Evolutionary conservation across 2,888 invertebrate genomes (phyloP).

Genomic region (Eupsilia transversa): DNA sequence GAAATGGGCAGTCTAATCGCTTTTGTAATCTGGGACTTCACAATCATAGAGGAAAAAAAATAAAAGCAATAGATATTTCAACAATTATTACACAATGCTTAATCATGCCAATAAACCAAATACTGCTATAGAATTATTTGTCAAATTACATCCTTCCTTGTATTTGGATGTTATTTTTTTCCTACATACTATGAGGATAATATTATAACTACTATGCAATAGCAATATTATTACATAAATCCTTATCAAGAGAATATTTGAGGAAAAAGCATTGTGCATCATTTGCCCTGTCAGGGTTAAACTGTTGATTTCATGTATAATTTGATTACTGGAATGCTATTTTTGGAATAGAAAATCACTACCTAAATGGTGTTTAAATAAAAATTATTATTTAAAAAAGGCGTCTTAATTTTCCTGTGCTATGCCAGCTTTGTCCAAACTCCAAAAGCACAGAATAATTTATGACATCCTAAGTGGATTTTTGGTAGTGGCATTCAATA

Average conservation of each 20-base stretch:
- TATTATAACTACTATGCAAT: constrained; percentile 2
- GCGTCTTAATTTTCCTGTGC: background rate
- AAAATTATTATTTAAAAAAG: background rate
- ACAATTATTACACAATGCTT: background rate
- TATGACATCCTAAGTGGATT: background rate
- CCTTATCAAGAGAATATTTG: background rate
- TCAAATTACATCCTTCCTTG: background rate
- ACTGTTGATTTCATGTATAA: constrained; percentile 9
- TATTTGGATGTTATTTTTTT: background rate
- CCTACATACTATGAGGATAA: constrained; percentile 1
- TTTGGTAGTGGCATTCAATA: background rate
- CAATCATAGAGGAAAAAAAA: background rate
- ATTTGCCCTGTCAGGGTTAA: constrained; percentile 9
- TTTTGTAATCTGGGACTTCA: background rate
- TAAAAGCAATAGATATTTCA: background rate
- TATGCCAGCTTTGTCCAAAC: background rate
- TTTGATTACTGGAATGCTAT: constrained; percentile 2
- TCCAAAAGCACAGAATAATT: background rate
- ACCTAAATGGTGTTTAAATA: background rate
- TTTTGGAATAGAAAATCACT: background rate
- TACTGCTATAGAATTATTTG: constrained; percentile 7
- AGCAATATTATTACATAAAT: background rate
- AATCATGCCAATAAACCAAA: background rate
- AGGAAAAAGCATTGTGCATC: constrained; percentile 6
- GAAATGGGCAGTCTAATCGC: no score